These are phyloP conservation scores for Rhea pennata DNA, from an alignment of 2,113 vertebrate genomes.

Conservation along the genomic window DNA sequence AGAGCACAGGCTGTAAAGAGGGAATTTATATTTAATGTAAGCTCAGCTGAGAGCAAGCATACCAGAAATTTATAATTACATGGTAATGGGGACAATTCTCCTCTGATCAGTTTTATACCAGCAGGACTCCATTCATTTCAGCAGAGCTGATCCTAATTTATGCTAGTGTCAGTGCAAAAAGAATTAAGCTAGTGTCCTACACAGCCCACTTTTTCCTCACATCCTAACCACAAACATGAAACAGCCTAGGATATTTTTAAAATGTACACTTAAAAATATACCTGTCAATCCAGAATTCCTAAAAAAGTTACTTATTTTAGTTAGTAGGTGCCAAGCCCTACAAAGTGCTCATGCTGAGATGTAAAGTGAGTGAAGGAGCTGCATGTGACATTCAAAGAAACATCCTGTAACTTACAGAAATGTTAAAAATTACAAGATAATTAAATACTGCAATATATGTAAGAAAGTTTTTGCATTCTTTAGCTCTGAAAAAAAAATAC, in stretches of 20 bases:
- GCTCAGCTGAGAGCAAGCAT: slow-evolving; percentile 54
- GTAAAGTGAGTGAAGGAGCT: not conserved
- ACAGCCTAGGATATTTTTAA: slow-evolving; percentile 59
- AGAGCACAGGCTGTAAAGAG: slow-evolving; percentile 34
- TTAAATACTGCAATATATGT: not conserved
- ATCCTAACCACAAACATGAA: slow-evolving; percentile 62
- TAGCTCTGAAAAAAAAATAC: not conserved
- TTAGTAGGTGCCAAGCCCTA: not conserved
- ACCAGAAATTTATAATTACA: slow-evolving; percentile 65
- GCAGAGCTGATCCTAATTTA: slow-evolving; percentile 49
- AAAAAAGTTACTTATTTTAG: slow-evolving; percentile 16
- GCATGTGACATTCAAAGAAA: not conserved
- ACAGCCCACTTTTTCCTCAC: slow-evolving; percentile 46
- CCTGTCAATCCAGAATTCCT: slow-evolving; percentile 26
- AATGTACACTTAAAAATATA: slow-evolving; percentile 63
- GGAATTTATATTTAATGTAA: slow-evolving; percentile 65
- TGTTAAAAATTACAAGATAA: not conserved
- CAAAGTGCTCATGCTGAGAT: not conserved
- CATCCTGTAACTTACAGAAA: not conserved
- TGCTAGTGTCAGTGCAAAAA: slow-evolving; percentile 37
- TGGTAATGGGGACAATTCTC: slow-evolving; percentile 61
- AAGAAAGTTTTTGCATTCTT: not conserved
- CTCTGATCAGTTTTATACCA: slow-evolving; percentile 61
- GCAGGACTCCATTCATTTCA: slow-evolving; percentile 51
- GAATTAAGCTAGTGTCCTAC: slow-evolving; percentile 58